Evolutionary conservation across 2,113 vertebrate species (phyloP).

Genomic region (Phainopepla nitens): DNA sequence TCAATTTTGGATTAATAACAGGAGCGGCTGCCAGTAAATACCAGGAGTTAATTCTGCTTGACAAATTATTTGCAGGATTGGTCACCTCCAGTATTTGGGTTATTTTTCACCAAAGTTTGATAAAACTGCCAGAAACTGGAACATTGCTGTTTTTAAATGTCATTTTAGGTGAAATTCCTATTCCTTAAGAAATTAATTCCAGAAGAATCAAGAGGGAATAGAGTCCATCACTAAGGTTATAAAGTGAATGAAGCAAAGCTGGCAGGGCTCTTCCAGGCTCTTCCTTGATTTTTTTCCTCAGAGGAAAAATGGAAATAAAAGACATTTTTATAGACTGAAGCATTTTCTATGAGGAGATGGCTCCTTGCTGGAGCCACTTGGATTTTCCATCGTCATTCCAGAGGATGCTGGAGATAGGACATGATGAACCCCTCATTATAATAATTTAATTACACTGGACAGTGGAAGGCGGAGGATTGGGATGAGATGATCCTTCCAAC

Average conservation of each 20-base stretch:
- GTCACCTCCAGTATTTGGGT: neutral
- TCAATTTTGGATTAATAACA: neutral
- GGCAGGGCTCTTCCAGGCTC: neutral
- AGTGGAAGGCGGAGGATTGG: neutral
- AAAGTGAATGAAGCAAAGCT: neutral
- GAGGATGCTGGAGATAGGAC: neutral
- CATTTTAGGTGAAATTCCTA: neutral
- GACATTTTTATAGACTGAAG: neutral
- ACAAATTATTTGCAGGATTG: neutral
- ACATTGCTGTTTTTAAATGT: neutral
- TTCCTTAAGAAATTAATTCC: neutral
- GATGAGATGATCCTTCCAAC: neutral
- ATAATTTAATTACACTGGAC: neutral
- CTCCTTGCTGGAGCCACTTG: neutral
- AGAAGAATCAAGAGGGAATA: too few relatives aligned
- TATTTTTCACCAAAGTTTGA: neutral
- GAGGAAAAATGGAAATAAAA: neutral
- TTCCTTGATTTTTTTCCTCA: neutral
- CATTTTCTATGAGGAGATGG: too few relatives aligned
- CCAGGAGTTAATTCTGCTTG: neutral
- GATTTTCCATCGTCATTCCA: neutral
- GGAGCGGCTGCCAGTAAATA: neutral
- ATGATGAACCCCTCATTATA: fast-evolving
- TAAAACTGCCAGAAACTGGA: neutral
- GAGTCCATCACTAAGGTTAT: too few relatives aligned